Evolutionary conservation across 2,797 vertebrate species (phyloP), one percentile per base, ranked within the genome.

Genomic region (Coracias cyanogaster): DNA sequence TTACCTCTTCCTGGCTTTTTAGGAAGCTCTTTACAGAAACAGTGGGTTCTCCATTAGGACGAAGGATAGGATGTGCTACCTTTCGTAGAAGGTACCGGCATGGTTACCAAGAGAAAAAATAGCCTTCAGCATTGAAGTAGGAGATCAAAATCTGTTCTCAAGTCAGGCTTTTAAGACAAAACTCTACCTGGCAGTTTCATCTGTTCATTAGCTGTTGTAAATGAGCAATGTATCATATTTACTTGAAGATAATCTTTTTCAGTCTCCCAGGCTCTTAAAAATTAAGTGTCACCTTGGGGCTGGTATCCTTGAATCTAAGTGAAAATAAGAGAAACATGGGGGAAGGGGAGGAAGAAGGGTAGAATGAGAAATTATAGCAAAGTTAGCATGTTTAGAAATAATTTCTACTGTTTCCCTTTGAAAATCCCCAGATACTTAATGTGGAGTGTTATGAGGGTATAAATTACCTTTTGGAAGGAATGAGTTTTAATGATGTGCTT

Each of bases 401-500:
- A 67, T 88, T 94, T 94, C 88, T 95, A 87, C 61, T 90, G 49
- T 90, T 96, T 96, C 67, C 67, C 52, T 85, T 92, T 85, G 86
- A 93, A 93, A 95, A 82, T 82, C 84, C 89, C 72, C 64, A 87
- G 90, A 67, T 92, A 95, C 80, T 96, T 96, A 84, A 80, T 78
- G 67, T 69, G 57, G 52, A 93, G 60, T 72, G 57, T 94, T 94
- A 86, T 22, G 37, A 94, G 66, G 77, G 21, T 85, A 94, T 90
- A 95, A 94, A 93, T 90, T 95, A 87, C 83, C 45, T 94, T 86
- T 85, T 92, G 93, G 86, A 89, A 89, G 67, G 65, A 96, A 49
- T 35, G 28, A 79, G 37, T 80, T 96, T 95, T 95, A 96, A 96
- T 66, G 89, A 96, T 55, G 89, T 94, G 85, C 89, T 80, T 94